Base-by-base conservation (phyloP, 2,888 invertebrate species). In the Drosophila subsilvestris region DNA sequence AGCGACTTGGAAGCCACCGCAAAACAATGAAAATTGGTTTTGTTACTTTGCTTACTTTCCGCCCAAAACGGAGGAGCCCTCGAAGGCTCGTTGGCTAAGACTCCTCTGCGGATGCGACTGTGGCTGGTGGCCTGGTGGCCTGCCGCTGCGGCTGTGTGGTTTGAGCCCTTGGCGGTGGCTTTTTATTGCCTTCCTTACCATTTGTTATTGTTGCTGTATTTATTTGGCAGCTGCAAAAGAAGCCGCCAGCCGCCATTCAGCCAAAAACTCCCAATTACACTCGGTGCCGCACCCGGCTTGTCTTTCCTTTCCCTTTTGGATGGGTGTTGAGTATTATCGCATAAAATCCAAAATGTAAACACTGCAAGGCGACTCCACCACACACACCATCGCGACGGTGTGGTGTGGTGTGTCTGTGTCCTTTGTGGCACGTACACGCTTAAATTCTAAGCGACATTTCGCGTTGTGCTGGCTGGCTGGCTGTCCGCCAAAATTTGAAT, bases 1-100 rank as follows among this genome's bases (percentile, higher is more conserved):
- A 51, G 47, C 65, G 67, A 66, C 32, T 79, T 74, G 70, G 54
- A 74, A 78, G 78, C 81, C 63, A 74, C 85, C 79, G 78, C 89
- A 87, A 81, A 86, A 78, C 86, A 86, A 86, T 89, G 86, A 85
- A 89, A 86, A 87, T 86, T 89, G 86, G 88, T 89, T 89, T 87
- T 84, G 70, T 86, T 87, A 74, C 75, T 74, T 80, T 79, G 71
- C 79, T 74, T 82, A 76, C 75, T 70, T 73, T 78, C 14, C 37
- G 37, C 37, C 37, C 37, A 37, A 14, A 14, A 37, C 45, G 65
- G 58, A 69, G 65, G 37, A 54, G 50, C 47, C 59, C 43, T 54
- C 37, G 32, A 49, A 42, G 25, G 20, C 51, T 48, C 62, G 17
- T 20, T 63, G 82, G 83, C 86, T 67, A 74, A 82, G 76, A 71